phyloP scores from a whole-genome alignment of 2,113 vertebrate genomes.

The Diglossa brunneiventris region DNA sequence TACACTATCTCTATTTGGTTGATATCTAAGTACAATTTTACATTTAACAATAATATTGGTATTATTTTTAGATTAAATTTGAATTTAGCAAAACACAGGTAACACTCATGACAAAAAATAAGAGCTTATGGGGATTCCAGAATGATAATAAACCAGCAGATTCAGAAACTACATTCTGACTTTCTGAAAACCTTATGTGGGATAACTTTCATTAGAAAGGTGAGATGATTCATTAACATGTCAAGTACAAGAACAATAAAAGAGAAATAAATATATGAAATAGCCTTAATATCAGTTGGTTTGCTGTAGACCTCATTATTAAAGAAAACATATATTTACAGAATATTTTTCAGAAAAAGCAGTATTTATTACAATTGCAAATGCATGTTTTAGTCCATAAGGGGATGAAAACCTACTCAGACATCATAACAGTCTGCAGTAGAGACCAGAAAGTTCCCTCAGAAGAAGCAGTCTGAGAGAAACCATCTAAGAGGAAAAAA shows the following conservation, averaged over 20 bases:
- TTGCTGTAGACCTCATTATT: background rate
- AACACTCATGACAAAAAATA: background rate
- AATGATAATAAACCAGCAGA: background rate
- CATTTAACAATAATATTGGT: background rate
- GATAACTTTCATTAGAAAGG: background rate
- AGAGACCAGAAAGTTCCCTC: background rate
- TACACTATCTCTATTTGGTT: background rate
- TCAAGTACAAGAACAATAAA: background rate
- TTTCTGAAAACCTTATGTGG: background rate
- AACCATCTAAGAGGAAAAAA: background rate
- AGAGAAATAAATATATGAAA: background rate
- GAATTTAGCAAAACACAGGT: background rate
- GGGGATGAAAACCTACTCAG: background rate
- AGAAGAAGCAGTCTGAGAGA: background rate
- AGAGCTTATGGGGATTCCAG: background rate
- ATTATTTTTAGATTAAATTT: background rate
- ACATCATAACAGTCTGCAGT: background rate
- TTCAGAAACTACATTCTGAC: background rate
- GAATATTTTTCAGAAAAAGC: background rate
- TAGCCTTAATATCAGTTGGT: background rate
- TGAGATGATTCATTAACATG: background rate
- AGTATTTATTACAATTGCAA: background rate
- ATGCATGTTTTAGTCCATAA: background rate
- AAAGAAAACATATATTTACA: background rate
- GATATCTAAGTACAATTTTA: background rate